phyloP scores from a whole-genome alignment of 2,797 vertebrate genomes.

The Sebastiscus albofasciatus region DNA sequence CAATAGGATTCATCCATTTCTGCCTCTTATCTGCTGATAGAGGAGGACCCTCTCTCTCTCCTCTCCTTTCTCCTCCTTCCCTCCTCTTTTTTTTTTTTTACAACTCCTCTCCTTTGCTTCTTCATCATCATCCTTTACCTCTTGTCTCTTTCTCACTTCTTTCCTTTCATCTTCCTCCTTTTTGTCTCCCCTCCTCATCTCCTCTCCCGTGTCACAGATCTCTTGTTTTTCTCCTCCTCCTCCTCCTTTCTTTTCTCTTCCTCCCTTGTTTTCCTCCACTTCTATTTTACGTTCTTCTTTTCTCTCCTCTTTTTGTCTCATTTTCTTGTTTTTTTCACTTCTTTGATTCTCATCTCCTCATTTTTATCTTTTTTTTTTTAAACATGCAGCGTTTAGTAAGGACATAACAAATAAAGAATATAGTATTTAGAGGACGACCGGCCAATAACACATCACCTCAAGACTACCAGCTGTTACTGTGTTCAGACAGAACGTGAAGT shows the following conservation, averaged over 20 bases:
- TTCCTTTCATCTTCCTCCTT: constrained; percentile 8
- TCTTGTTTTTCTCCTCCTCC: constrained; percentile 16
- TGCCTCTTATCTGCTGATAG: constrained; percentile 81
- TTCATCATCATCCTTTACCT: constrained; percentile 40
- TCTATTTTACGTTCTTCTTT: too few relatives aligned
- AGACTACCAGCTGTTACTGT: too few relatives aligned
- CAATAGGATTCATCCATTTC: constrained; percentile 81
- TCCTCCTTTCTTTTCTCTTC: neutral
- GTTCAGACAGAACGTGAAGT: too few relatives aligned
- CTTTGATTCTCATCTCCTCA: too few relatives aligned
- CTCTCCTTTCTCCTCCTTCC: constrained; percentile 3
- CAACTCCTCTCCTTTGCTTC: constrained; percentile 18
- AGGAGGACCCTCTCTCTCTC: constrained; percentile 43
- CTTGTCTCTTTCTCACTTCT: constrained; percentile 8
- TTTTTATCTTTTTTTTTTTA: too few relatives aligned
- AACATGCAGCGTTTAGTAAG: too few relatives aligned
- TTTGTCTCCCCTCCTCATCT: constrained; percentile 9
- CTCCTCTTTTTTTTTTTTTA: neutral
- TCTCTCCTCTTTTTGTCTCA: too few relatives aligned
- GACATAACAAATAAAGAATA: neutral
- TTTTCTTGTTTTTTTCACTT: too few relatives aligned
- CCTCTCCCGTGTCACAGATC: constrained; percentile 7
- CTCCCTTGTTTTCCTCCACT: neutral
- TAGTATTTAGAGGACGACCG: neutral
- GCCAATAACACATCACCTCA: too few relatives aligned